A percentile compares a stretch with the other conserved stretches of the same genome.
Evolutionary conservation across 2,888 invertebrate species (phyloP).

Genomic region (Nephrotoma guestfalica): DNA sequence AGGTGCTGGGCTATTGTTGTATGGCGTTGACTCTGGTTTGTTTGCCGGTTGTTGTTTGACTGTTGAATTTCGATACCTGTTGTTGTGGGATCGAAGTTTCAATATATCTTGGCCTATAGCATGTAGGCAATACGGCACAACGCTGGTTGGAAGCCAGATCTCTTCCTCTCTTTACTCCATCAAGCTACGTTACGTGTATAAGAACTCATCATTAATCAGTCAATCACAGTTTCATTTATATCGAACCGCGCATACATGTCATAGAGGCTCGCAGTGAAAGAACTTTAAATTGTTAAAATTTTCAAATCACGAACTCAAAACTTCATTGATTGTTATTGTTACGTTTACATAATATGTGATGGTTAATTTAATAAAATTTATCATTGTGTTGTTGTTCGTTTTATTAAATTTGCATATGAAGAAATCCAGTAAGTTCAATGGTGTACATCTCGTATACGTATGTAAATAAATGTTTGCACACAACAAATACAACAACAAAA

Average conservation of each 20-base stretch:
- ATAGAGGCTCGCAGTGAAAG: background rate
- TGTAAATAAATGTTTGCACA: background rate
- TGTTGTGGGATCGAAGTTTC: too few species aligned
- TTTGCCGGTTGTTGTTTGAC: too few species aligned
- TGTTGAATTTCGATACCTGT: too few species aligned
- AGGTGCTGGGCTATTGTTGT: too few species aligned
- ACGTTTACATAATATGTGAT: background rate
- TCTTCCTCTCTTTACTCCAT: too few species aligned
- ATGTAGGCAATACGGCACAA: too few species aligned
- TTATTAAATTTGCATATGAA: background rate
- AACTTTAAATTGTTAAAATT: background rate
- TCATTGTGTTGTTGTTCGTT: background rate
- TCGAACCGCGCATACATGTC: background rate
- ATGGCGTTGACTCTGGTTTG: too few species aligned
- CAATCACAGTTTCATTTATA: background rate
- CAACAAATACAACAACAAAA: background rate
- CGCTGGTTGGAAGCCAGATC: too few species aligned
- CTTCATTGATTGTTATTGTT: background rate
- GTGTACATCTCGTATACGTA: background rate
- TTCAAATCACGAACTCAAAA: background rate
- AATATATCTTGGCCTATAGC: too few species aligned
- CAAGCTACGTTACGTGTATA: too few species aligned
- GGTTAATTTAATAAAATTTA: background rate
- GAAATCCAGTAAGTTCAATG: background rate
- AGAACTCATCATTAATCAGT: too few species aligned